Evolutionary conservation across 2,797 vertebrate species (phyloP), one percentile per base, ranked within the genome.

Genomic region (Hydrocynus forskahlii): DNA sequence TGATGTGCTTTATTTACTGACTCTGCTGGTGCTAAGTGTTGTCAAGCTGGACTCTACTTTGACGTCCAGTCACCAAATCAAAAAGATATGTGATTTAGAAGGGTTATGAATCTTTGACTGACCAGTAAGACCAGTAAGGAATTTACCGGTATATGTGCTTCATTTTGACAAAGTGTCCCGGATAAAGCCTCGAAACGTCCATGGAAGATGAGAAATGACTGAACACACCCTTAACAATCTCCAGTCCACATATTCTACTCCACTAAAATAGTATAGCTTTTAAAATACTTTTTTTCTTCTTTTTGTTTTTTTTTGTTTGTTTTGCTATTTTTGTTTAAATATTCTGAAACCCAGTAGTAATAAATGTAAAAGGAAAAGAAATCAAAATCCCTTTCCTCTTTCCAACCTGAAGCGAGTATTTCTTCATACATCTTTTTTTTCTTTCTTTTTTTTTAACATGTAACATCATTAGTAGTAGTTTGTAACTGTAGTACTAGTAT

Each of bases 221-320:
- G 90, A 94, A 93, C 91, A 91, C 92, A 92, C 94, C 92, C 92
- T 38, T 81, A 90, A 91, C 90, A 91, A 92, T 85, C 86, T 89
- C 91, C 91, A 93, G 88, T 91, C 89, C 92, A 93, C 92, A 89
- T 92, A 91, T 91, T 94, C 93, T 95, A 95, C 90, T 85, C 91
- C 92, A 92, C 93, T 95, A 94, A 94, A 94, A 94, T 93, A 93
- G 91, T 91, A 94, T 92, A 93, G 91, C 89, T 94, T 94, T 91
- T 88, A 87, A 88, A 90, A 90, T 87, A 81, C 70, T 81, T 87
- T 89, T 90, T 91, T 88, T 91, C 88, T 63, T 70, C 38, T 84
- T 89, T 77, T 85, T 84, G 87, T 80, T 82, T 86, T 78, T 12
- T 45, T 64, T 77, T 88, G 91, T 90, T 59, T 83, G 59, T 14